Conservation (phyloP, 30 jellyfish, hydroid and myxozoan genomes). For the Hydractinia symbiolongicarpus region DNA sequence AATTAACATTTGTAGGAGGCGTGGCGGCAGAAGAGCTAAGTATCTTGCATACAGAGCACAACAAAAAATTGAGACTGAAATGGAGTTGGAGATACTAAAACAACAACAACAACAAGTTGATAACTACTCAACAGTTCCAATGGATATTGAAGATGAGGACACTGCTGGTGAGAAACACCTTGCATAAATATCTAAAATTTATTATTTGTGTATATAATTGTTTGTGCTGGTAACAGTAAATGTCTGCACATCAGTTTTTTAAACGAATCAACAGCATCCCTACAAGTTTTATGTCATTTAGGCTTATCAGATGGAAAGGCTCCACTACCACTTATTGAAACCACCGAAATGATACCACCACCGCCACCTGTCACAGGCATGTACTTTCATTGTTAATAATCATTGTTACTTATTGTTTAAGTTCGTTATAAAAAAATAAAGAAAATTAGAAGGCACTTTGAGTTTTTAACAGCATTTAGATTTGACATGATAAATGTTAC, state of each 20-base stretch:
- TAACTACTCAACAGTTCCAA: slow-evolving; percentile 41
- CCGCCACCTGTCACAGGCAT: slow-evolving; percentile 11
- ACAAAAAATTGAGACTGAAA: slow-evolving; percentile 22
- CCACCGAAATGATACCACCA: slow-evolving; percentile 24
- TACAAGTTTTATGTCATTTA: not conserved
- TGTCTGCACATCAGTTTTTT: not conserved
- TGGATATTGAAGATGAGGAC: slow-evolving; percentile 58
- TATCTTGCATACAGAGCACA: slow-evolving; percentile 32
- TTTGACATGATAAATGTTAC: no score
- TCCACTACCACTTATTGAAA: slow-evolving; percentile 33
- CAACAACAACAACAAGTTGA: slow-evolving; percentile 22
- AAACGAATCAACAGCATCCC: not conserved
- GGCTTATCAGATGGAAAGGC: slow-evolving; percentile 22
- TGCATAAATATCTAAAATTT: not conserved
- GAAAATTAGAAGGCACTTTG: no score
- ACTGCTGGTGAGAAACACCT: slow-evolving; percentile 12
- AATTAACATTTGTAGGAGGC: slow-evolving; percentile 2
- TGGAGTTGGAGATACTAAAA: not conserved
- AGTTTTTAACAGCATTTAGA: no score
- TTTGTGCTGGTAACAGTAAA: not conserved
- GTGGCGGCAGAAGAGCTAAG: slow-evolving; percentile 26
- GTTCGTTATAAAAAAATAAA: no score
- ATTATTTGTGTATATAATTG: not conserved
- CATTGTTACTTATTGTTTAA: no score
- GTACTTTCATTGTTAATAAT: not conserved